Base-by-base conservation (phyloP, 2,797 vertebrate species). In the Leucoraja ocellata region DNA sequence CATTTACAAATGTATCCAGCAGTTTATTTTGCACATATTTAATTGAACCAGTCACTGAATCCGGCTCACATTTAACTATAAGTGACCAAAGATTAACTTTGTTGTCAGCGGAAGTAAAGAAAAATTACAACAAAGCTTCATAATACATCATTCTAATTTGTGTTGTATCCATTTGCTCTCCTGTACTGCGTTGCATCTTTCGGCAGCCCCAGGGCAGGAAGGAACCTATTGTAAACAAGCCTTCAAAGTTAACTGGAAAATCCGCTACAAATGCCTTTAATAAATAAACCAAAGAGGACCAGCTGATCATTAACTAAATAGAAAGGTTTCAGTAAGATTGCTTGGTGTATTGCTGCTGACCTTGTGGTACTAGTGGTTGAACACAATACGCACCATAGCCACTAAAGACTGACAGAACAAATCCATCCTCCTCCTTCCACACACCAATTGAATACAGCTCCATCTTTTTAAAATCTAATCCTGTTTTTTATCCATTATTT, bases 121-220 rank as follows among this genome's bases (percentile, higher is more conserved):
- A 91, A 92, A 76, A 18, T 61, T 5, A 91, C 63, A 9, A 25
- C 25, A 25, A 92, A 73, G 23, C 39, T 92, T 54, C 36, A 74
- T 91, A 73, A 76, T 92, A 73, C 71, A 92, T 54, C 68, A 92
- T 68, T 92, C 71, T 92, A 92, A 92, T 92, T 74, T 73, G 88
- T 46, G 68, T 46, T 91, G 68, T 91, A 46, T 73, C 68, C 88
- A 23, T 91, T 91, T 92, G 71, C 25, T 92, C 5, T 92, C 10
- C 90, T 92, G 68, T 28, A 16, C 90, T 92, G 90, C 54, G 39
- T 54, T 54, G 90, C 36, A n/a, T 76, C 21, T 76, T 54, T 76
- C 23, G 68, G 39, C n/a, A 54, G 90, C 90, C 90, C 5, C 36
- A 76, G 68, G 65, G 21, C 68, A 92, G 71, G 90, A 92, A 74